A percentile compares a stretch with the other conserved stretches of the same genome.
These are phyloP conservation scores for Alviniconcha strummeri DNA, from an alignment of 2,888 invertebrate genomes.

Conservation along the genomic window DNA sequence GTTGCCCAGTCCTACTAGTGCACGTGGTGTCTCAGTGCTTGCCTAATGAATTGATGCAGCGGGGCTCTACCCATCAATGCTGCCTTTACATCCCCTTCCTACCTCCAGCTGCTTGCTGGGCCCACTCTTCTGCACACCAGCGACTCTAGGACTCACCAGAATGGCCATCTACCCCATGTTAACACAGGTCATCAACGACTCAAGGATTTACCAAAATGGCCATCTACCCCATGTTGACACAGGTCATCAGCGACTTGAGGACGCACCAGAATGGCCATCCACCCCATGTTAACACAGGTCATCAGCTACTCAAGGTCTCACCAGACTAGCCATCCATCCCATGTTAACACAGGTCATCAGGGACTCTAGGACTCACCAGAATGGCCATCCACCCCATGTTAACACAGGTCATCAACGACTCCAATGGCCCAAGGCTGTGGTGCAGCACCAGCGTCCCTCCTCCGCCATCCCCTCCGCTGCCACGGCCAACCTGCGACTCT, in stretches of 20 bases:
- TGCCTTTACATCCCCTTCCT: too few relatives aligned
- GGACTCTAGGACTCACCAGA: conserved; percentile 77
- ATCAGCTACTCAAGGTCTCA: conserved; percentile 83
- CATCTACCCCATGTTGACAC: too few relatives aligned
- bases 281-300: conserved; percentile 91
- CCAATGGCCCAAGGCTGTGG: conserved; percentile 78
- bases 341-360: background rate
- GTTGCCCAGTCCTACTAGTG: too few relatives aligned
- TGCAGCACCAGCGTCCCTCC: conserved; percentile 71
- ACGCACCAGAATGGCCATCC: conserved; percentile 89
- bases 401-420: conserved; percentile 89
- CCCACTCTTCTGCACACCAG: conserved; percentile 91
- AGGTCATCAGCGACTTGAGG: background rate
- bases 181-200: conserved; percentile 84
- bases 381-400: conserved; percentile 95
- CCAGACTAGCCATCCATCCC: too few relatives aligned
- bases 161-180: conserved; percentile 95
- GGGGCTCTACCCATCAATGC: too few relatives aligned
- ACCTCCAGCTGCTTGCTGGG: background rate
- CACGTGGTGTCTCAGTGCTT: too few relatives aligned
- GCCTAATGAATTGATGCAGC: too few relatives aligned
- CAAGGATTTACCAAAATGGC: too few relatives aligned
- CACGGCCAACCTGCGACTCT: conserved; percentile 21
- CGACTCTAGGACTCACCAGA: conserved; percentile 83
- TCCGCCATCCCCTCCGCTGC: conserved; percentile 1